phyloP scores from a whole-genome alignment of 2,113 vertebrate species.

The Sapajus apella region DNA sequence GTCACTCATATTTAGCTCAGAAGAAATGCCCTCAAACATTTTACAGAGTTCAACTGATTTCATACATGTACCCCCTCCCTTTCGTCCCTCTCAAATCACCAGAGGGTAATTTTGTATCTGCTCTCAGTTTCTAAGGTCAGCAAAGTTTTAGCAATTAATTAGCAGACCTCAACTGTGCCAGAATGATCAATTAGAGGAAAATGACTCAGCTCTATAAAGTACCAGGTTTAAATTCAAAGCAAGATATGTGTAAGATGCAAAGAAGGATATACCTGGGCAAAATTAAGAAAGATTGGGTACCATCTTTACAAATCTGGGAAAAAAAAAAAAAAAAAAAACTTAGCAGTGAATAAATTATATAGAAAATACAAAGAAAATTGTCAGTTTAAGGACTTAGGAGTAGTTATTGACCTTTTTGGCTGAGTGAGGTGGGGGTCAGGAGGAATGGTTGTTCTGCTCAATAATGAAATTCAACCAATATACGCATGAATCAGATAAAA shows the following conservation, averaged over 20 bases:
- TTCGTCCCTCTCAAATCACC: not conserved
- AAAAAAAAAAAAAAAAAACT: not conserved
- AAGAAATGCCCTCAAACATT: too few species aligned
- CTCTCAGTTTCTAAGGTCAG: not conserved
- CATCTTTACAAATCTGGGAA: not conserved
- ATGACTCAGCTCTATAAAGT: not conserved
- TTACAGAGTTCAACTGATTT: too few species aligned
- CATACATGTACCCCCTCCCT: not conserved
- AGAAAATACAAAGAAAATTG: not conserved
- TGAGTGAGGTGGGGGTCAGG: not conserved
- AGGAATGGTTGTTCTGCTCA: not conserved
- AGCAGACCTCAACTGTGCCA: not conserved
- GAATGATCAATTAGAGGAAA: not conserved
- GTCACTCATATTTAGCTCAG: too few species aligned
- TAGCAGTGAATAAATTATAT: not conserved
- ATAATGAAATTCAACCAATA: not conserved
- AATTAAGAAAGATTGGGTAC: not conserved
- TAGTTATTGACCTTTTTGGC: not conserved
- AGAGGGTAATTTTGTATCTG: not conserved
- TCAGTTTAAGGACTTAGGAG: not conserved
- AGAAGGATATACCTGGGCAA: not conserved
- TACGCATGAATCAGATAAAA: not conserved
- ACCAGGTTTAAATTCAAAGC: not conserved
- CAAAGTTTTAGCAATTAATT: not conserved
- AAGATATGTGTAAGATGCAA: not conserved